A percentile compares a stretch with the other conserved stretches of the same genome.
phyloP scores from a whole-genome alignment of 2,888 invertebrate species.

The Scaeva pyrastri region DNA sequence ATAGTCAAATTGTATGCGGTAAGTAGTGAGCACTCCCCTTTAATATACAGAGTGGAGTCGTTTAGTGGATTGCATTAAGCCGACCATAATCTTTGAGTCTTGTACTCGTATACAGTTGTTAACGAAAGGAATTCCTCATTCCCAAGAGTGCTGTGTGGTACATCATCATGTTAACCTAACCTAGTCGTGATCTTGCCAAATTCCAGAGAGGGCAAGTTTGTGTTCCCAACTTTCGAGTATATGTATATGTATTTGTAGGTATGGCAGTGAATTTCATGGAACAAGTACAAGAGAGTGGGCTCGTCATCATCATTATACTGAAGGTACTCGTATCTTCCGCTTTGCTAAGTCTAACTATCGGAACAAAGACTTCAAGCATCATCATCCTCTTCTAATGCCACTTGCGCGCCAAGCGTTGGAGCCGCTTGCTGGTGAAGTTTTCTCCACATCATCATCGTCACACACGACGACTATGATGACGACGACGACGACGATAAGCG shows the following conservation, averaged over 20 bases:
- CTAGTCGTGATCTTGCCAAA: constrained; percentile 66
- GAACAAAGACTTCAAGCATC: constrained; percentile 42
- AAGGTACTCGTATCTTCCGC: constrained; percentile 58
- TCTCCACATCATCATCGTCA: constrained; percentile 26
- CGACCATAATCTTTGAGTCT: constrained; percentile 44
- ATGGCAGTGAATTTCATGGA: constrained; percentile 40
- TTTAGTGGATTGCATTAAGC: constrained; percentile 38
- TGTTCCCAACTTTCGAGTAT: constrained; percentile 45
- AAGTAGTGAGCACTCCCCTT: constrained; percentile 25
- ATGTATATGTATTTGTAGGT: no score
- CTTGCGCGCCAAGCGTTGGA: no score
- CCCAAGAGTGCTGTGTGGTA: background rate
- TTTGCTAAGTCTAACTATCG: constrained; percentile 14
- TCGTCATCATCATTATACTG: constrained; percentile 22
- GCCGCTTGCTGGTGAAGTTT: background rate
- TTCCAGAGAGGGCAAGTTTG: constrained; percentile 54
- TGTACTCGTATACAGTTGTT: background rate
- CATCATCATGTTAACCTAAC: constrained; percentile 36
- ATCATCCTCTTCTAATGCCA: background rate
- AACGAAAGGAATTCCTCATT: constrained; percentile 41
- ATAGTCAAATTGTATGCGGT: constrained; percentile 55
- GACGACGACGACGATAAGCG: constrained; percentile 17
- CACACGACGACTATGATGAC: constrained; percentile 5
- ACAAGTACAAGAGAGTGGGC: constrained; percentile 43
- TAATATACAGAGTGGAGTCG: background rate